Base-by-base conservation (phyloP, 2,888 invertebrate genomes). In the Eustalomyia histrio region DNA sequence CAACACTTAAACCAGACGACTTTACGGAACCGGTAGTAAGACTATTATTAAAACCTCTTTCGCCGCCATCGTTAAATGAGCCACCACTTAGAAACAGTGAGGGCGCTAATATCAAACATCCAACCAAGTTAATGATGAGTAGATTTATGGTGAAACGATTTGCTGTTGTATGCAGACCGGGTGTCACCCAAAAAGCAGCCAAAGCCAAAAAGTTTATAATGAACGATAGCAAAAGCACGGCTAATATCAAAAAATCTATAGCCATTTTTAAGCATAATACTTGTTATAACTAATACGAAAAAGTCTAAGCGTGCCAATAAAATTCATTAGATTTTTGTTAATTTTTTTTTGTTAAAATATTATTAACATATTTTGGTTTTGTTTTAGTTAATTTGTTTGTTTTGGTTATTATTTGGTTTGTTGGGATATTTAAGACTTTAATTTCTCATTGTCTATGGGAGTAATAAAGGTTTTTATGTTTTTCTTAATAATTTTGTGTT, bases 141-240 rank as follows among this genome's bases (percentile, higher is more conserved):
- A 91, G 84, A 85, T 91, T 91, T 79, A 91, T 91, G 81, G 91
- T 91, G 80, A 91, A 91, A 14, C 91, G 91, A 85, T 91, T 91
- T 67, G 91, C 90, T 78, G 90, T 91, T 82, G 91, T 91, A 84
- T 91, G 90, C 82, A 91, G 85, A 80, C 89, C 89, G 68, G 91
- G 91, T 82, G 91, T 91, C 84, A 90, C 89, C 91, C 91, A 91
- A 83, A 91, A 91, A 78, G 91, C 91, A 84, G 90, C 89, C 84
- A 91, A 86, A 79, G 91, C 91, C 86, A 91, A 85, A 79, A 90
- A 84, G 86, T 91, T 91, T 79, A 90, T 89, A 84, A 87, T 85
- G 83, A 90, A 90, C 84, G 91, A 91, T 85, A 90, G 86, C 84
- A 91, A 86, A 85, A 91, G 87, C 87, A 91, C 87, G 85, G 87